phyloP scores from a whole-genome alignment of 2,797 vertebrate species.

The Perodicticus potto region DNA sequence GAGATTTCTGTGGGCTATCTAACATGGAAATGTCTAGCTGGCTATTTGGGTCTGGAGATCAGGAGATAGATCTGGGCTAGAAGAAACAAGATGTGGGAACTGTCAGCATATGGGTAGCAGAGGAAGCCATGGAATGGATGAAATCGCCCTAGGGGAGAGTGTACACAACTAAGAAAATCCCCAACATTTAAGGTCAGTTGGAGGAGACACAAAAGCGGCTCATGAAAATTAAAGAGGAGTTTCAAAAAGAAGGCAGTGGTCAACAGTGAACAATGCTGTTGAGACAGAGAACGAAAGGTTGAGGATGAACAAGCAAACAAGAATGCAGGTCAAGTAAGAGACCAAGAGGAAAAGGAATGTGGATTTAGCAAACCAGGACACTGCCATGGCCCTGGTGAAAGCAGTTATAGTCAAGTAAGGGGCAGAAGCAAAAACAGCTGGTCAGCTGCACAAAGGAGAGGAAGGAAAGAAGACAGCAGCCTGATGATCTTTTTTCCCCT shows the following conservation, averaged over 20 bases:
- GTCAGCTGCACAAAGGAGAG: neutral
- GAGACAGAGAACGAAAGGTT: constrained; percentile 32
- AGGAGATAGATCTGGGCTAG: neutral
- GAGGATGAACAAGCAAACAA: neutral
- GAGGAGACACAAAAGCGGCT: neutral
- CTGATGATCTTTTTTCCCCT: neutral
- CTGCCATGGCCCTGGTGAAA: neutral
- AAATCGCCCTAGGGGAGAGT: neutral
- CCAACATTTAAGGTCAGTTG: neutral
- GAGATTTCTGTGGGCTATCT: neutral
- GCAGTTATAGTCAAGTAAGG: neutral
- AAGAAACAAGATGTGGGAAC: neutral
- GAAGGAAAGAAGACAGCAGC: neutral
- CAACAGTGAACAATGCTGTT: constrained; percentile 1
- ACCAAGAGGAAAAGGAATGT: constrained; percentile 27
- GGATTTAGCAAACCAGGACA: neutral
- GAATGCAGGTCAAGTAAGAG: constrained; percentile 6
- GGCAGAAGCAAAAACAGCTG: constrained; percentile 25
- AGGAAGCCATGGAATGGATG: neutral
- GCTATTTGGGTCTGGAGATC: neutral
- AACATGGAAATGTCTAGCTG: neutral
- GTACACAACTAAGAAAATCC: neutral
- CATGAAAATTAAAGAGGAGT: neutral
- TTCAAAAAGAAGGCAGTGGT: neutral
- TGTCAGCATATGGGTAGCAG: neutral